Base-by-base conservation (phyloP, 2,888 invertebrate genomes). In the Mesorhabditis spiculigera region DNA sequence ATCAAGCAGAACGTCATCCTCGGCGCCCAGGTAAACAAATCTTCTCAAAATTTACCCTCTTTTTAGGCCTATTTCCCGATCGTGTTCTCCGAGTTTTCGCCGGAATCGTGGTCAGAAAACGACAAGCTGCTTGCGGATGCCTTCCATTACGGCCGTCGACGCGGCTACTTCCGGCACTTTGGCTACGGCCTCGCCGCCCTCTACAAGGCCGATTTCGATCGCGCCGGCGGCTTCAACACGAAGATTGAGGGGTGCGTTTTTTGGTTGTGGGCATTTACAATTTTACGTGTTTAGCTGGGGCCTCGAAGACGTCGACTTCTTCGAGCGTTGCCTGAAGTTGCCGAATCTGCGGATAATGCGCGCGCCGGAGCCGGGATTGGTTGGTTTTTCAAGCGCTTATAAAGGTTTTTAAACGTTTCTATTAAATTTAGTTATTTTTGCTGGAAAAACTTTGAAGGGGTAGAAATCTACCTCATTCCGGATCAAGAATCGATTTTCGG, bases 121-220 rank as follows among this genome's bases (percentile, higher is more conserved):
- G 82, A 86, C 70, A 83, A 86, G 61, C 66, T 80, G 13, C 67
- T 76, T 5, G 78, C 80, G 1, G 76, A 79, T 70, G 79, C 81
- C 4, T 83, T 81, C 72, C 76, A 78, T 68, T 82, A 84, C 65
- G 80, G 78, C 41, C 72, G 80, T 5, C 72, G 80, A 13, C 74
- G 89, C 45, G 98, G 97, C 0, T 95, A 94, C 86, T 98, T 96
- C 91, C 90, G 97, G 71, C 92, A 93, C 84, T 98, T 93, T 87
- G 98, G 97, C 45, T 98, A 93, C 86, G 98, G 98, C 64, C 94
- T 98, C 71, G 93, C 92, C 43, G 91, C 93, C 81, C 90, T 95
- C 79, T 97, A 92, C 87, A 93, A 93, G 87, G 75, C 75, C 5
- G 85, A 85, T 72, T 75, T 85, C 43, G 74, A 78, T 70, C 67